A percentile compares a stretch with the other conserved stretches of the same genome.
Conservation (phyloP, 2,888 invertebrate species). For the Dryococelus australis region DNA sequence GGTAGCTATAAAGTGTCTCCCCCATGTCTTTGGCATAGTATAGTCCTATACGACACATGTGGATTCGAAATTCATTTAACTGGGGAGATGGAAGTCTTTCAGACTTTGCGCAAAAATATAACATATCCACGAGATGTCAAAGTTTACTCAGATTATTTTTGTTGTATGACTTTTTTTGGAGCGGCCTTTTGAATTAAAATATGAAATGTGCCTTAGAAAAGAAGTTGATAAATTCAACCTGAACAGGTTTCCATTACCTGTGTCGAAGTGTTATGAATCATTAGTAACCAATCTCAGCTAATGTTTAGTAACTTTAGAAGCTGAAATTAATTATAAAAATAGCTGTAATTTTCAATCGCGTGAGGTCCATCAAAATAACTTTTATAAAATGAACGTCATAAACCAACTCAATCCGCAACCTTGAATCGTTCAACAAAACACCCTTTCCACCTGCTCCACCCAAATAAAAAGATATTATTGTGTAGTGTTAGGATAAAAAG, state of each 20-base stretch:
- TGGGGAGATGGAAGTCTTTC: too few species aligned
- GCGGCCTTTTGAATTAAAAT: too few species aligned
- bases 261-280: background rate
- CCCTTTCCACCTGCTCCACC: too few species aligned
- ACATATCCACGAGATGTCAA: too few species aligned
- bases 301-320: background rate
- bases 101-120: too few species aligned
- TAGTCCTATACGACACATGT: too few species aligned
- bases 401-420: background rate
- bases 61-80: too few species aligned
- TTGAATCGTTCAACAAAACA: background rate
- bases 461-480: background rate
- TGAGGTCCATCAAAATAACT: background rate
- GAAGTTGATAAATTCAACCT: background rate
- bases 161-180: too few species aligned
- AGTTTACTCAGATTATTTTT: too few species aligned
- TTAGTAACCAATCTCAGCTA: background rate
- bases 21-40: too few species aligned
- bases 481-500: background rate
- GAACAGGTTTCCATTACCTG: background rate
- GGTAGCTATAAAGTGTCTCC: too few species aligned
- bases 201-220: background rate
- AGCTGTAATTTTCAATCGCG: background rate
- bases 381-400: background rate
- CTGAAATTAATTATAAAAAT: background rate